Evolutionary conservation across 2,113 vertebrate genomes (phyloP), one percentile per base, ranked within the genome.

Genomic region (Collichthys lucidus): DNA sequence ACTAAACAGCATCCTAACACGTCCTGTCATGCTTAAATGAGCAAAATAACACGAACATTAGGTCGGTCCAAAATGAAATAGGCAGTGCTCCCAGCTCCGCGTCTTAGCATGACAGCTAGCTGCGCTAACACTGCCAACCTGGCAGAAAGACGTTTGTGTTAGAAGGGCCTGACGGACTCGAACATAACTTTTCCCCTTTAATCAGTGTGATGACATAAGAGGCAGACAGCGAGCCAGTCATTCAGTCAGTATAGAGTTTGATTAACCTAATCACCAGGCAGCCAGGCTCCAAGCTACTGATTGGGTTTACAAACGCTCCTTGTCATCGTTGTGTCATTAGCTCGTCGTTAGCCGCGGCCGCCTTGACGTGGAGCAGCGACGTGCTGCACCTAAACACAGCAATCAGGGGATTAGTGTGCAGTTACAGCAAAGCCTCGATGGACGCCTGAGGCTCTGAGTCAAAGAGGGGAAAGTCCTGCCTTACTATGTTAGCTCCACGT

Each of bases 361-460:
- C 82, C 86, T 86, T 91, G 92, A 91, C 92, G 88, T 92, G 91
- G 87, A 89, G 87, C 88, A 91, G 90, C 84, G 72, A 86, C 77
- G 79, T 84, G 83, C 77, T 3, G 75, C 71, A 82, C 76, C 92
- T 91, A 91, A 94, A 94, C 92, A 94, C 88, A 86, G 91, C 91
- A 95, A 94, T 94, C 93, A 94, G 85, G 60, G 89, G 90, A 94
- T 94, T 87, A 92, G 82, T 65, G 82, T 83, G 86, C 82, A 91
- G 87, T 90, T 89, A 88, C 79, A 79, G 87, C 86, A 86, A 86
- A 94, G 86, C 91, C 91, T 87, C 88, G 49, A 56, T 88, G 87
- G 70, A 83, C n/a, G 86, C 88, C 86, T 87, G 69, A 69, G 79
- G 86, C 83, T 83, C 52, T 90, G 90, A 91, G 90, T 93, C 89